A percentile compares a stretch with the other conserved stretches of the same genome.
Conservation (phyloP, 2,113 vertebrate genomes). For the Gymnobelideus leadbeateri region DNA sequence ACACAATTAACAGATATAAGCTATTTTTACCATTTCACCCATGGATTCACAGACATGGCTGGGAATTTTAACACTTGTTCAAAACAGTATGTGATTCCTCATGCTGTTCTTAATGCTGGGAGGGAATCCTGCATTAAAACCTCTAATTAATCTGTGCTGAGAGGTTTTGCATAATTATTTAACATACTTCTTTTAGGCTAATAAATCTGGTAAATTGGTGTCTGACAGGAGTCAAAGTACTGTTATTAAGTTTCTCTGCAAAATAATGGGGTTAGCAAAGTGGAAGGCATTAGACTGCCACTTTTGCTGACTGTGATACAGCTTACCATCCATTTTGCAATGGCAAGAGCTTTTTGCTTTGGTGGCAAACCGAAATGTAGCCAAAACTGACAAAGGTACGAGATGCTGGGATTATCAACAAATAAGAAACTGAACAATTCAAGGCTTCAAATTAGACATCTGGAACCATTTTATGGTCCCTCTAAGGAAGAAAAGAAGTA, state of each 20-base stretch:
- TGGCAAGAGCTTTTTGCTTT: slow-evolving; percentile 63
- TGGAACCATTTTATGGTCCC: slow-evolving; percentile 25
- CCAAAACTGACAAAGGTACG: not conserved
- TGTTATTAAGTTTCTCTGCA: slow-evolving; percentile 64
- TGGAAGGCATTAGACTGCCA: slow-evolving; percentile 67
- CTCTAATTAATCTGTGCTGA: slow-evolving; percentile 69
- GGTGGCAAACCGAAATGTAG: not conserved
- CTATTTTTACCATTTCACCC: slow-evolving; percentile 77
- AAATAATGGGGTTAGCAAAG: slow-evolving; percentile 72
- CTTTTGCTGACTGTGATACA: slow-evolving; percentile 16
- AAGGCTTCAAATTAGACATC: not conserved
- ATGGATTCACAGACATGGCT: slow-evolving; percentile 76
- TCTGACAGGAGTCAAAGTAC: slow-evolving; percentile 66
- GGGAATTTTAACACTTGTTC: slow-evolving; percentile 79
- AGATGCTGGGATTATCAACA: slow-evolving; percentile 12
- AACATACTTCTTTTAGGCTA: slow-evolving; percentile 70
- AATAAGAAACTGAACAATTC: slow-evolving; percentile 6
- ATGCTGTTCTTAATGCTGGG: slow-evolving; percentile 48
- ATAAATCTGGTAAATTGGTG: slow-evolving; percentile 74
- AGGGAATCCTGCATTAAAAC: slow-evolving; percentile 71
- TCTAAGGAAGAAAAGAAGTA: not conserved
- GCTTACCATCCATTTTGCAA: slow-evolving; percentile 48
- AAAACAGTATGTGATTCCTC: slow-evolving; percentile 76
- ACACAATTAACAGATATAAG: slow-evolving; percentile 77
- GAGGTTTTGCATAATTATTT: slow-evolving; percentile 75